Evolutionary conservation across 2,797 vertebrate species (phyloP), one percentile per base, ranked within the genome.

Genomic region (Tokudaia muenninki): DNA sequence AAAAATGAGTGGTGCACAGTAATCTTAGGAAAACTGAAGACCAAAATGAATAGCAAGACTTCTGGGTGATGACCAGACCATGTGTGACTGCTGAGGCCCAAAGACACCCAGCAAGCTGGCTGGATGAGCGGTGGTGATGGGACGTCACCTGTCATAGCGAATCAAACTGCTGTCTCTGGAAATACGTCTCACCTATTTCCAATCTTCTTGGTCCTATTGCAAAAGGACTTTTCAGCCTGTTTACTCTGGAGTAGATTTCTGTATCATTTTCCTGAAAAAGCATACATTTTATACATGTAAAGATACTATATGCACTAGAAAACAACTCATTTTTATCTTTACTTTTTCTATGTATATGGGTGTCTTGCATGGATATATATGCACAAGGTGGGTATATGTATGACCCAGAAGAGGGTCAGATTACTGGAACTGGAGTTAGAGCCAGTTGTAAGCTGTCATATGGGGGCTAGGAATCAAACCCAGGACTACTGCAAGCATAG

Each of bases 21-120:
- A 77, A 96, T 93, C n/a, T 87, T 90, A 83, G 70, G 31, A 93
- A 95, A 96, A 94, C 61, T 12, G 7, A 92, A 82, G 44, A 86
- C 44, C 61, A 89, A 93, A 91, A 83, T 11, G 41, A 92, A 89
- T 70, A 75, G 80, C 52, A 79, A 94, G 67, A 65, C 84, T 24
- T 96, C 67, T 88, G 59, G 47, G 31, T 88, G 41, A 67, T 55
- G 50, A 94, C 75, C 65, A 95, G 3, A 78, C 4, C 82, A 52
- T 37, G 24, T 79, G 82, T 75, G 89, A 87, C 34, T 21, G 47
- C 88, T 50, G 79, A 65, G 89, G 34, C 11, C 17, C 1, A 87
- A 81, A 70, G 70, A 93, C 67, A 77, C 31, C 67, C 59, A 63
- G 44, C 24, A 24, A 90, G n/a, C 26, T 82, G 83, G 80, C 57